Evolutionary conservation across 2,888 invertebrate genomes (phyloP), one percentile per base, ranked within the genome.

Genomic region (Crocallis elinguaria): DNA sequence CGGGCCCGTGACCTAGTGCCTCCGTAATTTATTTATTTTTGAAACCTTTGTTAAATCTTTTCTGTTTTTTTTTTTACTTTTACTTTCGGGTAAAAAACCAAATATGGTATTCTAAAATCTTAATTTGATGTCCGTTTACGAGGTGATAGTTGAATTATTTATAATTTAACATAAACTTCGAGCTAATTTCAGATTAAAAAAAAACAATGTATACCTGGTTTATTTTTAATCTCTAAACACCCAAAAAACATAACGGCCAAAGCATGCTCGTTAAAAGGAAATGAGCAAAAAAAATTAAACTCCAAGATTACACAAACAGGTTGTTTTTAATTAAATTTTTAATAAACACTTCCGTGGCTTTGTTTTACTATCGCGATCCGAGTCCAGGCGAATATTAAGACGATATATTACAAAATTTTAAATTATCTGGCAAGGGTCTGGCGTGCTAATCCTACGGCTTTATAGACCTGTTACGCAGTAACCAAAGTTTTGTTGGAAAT

Each of bases 291-390:
- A 58, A 57, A 58, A 45, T 53, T 50, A 44, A 55, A 57, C 30
- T 33, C 35, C 42, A 39, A 56, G 29, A 60, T 53, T 54, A 54
- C 49, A 48, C 49, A 54, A 60, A 57, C 57, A 52, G 56, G 35
- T 32, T 52, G 56, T 54, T 62, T 64, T 62, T 64, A 62, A 64
- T 64, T 64, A 64, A 64, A 64, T 58, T 58, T 64, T 64, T 64
- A 64, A 62, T 64, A 64, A 58, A 62, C 58, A 58, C 48, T 55
- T 37, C 46, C 63, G 29, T 13, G 48, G 60, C 58, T 60, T 58
- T 59, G 59, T 59, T 62, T 62, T 60, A 64, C 62, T 64, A 64
- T 60, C 57, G 49, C 54, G 55, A 56, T 51, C 56, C 46, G 44
- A 36, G 42, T 49, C 57, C 36, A 36, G 57, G 55, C 53, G 36